Conservation (phyloP, 1,140 invertebrate genomes). For the Agrypnia vestita region DNA sequence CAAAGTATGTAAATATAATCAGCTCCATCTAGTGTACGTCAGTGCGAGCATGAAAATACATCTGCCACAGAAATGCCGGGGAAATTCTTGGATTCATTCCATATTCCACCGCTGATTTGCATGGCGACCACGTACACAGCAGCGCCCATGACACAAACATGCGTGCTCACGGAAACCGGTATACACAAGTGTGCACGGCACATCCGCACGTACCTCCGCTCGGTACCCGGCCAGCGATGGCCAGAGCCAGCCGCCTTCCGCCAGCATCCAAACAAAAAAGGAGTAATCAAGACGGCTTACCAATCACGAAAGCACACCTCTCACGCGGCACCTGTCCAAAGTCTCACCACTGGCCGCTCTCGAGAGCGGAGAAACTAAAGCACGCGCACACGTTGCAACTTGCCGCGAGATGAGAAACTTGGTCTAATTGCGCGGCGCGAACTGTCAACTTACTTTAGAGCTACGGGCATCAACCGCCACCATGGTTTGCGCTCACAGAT, state of each 20-base stretch:
- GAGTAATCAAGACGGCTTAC: constrained; percentile 26
- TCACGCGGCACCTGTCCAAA: constrained; percentile 5
- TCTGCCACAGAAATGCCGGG: constrained; percentile 9
- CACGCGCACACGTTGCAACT: constrained; percentile 15
- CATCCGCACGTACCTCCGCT: not conserved
- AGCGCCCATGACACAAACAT: constrained; percentile 38
- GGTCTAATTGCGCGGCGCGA: constrained; percentile 44
- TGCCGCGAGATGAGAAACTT: constrained; percentile 34
- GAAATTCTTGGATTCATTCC: constrained; percentile 39
- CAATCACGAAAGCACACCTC: constrained; percentile 18
- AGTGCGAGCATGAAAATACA: not conserved
- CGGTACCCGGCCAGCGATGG: not conserved
- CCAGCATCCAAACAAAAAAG: constrained; percentile 1
- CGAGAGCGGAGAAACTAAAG: not conserved
- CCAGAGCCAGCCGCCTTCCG: constrained; percentile 4
- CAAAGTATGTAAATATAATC: constrained; percentile 24
- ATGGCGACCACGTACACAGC: constrained; percentile 26
- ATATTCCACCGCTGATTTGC: constrained; percentile 28
- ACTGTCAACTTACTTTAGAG: constrained; percentile 40
- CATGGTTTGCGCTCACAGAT: constrained; percentile 60
- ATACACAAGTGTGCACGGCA: not conserved
- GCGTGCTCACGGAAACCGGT: constrained; percentile 43
- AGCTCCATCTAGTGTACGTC: not conserved
- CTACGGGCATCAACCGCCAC: constrained; percentile 69
- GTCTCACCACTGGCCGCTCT: not conserved